These are phyloP conservation scores for Dermochelys coriacea DNA, from an alignment of 2,797 vertebrate species.

Conservation along the genomic window DNA sequence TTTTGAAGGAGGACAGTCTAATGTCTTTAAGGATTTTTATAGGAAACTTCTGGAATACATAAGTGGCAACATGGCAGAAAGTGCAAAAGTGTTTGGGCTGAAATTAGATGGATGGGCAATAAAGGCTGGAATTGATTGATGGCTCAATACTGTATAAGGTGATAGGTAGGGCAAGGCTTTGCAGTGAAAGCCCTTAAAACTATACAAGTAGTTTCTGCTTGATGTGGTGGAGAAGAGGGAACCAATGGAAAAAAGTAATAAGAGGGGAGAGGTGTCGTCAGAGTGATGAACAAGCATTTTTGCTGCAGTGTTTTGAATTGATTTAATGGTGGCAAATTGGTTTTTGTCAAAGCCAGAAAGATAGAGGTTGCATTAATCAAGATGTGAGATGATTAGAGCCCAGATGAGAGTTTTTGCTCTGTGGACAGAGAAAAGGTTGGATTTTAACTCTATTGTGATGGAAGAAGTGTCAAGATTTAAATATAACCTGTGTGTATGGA, in stretches of 20 bases:
- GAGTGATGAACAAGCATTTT: not conserved
- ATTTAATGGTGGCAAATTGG: not conserved
- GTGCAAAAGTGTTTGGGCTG: not conserved
- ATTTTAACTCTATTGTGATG: not conserved
- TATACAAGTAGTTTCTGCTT: not conserved
- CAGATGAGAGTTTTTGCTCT: not conserved
- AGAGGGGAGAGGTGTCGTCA: not conserved
- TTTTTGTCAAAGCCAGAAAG: not conserved
- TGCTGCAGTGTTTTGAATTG: not conserved
- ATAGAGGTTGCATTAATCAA: not conserved
- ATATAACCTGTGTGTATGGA: not conserved
- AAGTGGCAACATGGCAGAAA: not conserved
- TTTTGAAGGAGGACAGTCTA: not conserved
- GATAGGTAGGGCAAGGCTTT: not conserved
- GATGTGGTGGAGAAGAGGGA: not conserved
- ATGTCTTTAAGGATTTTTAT: not conserved
- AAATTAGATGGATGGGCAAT: not conserved
- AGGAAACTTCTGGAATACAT: not conserved
- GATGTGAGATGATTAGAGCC: not conserved
- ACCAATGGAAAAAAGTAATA: not conserved
- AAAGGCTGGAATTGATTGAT: not conserved
- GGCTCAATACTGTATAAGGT: not conserved
- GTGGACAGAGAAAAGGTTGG: not conserved
- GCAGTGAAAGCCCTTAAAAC: not conserved
- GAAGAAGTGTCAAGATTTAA: not conserved